phyloP scores from a whole-genome alignment of 2,113 vertebrate species.

The Fregata magnificens region DNA sequence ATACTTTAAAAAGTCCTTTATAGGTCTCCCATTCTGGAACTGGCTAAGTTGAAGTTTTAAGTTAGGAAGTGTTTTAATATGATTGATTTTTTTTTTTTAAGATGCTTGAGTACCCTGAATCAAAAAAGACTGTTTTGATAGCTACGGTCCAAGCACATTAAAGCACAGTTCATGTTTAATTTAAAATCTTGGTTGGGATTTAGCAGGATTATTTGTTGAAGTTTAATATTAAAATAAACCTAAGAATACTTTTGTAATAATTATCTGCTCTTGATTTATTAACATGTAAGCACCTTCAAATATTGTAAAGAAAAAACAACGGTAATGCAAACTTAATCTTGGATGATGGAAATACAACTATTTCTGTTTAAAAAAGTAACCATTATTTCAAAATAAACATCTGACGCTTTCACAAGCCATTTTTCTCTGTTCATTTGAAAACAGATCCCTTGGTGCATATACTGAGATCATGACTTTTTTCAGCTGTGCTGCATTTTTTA shows the following conservation, averaged over 20 bases:
- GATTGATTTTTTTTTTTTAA: neutral
- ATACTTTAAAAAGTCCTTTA: neutral
- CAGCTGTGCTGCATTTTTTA: neutral
- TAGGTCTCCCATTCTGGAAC: neutral
- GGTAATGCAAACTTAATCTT: neutral
- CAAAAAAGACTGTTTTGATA: neutral
- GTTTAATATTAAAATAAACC: neutral
- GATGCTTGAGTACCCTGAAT: neutral
- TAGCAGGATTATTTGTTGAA: neutral
- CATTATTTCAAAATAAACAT: neutral
- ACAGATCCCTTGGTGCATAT: neutral
- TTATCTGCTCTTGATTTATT: neutral
- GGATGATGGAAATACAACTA: neutral
- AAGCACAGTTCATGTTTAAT: neutral
- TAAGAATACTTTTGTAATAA: neutral
- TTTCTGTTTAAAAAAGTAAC: neutral
- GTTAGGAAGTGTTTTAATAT: neutral
- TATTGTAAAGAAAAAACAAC: neutral
- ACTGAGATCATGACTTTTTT: conserved; percentile 3
- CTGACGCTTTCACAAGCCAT: neutral
- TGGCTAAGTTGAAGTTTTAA: neutral
- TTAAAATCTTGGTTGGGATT: neutral
- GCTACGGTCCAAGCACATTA: neutral
- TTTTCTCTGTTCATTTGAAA: conserved; percentile 1
- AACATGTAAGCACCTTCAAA: neutral